These are phyloP conservation scores for Stenotaenia linearis DNA, from an alignment of 2,888 invertebrate species.

Conservation along the genomic window DNA sequence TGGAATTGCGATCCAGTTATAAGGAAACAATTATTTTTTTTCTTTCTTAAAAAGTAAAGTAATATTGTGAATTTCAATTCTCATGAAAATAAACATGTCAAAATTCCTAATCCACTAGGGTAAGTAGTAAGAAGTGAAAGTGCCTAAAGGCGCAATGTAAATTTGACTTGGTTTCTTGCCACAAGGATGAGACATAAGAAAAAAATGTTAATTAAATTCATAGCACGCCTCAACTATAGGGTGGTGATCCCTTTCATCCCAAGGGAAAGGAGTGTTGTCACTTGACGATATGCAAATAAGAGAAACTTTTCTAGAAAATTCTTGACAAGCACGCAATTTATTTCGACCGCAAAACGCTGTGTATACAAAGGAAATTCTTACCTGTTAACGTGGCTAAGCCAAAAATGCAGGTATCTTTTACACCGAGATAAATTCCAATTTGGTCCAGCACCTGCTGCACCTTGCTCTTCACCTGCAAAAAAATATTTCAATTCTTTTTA, in stretches of 20 bases:
- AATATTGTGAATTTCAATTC: too few relatives aligned
- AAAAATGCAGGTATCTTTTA: constrained; percentile 78
- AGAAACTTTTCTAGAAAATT: not conserved
- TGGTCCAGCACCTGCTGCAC: constrained; percentile 76
- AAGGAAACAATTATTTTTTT: too few relatives aligned
- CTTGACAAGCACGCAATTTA: constrained; percentile 17
- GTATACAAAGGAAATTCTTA: constrained; percentile 44
- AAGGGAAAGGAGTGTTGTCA: constrained; percentile 24
- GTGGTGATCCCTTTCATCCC: constrained; percentile 26
- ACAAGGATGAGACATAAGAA: not conserved
- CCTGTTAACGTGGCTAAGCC: constrained; percentile 77
- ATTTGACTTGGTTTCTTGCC: not conserved
- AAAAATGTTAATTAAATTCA: constrained; percentile 12
- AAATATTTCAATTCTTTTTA: not conserved
- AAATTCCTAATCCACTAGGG: not conserved
- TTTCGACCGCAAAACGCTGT: not conserved
- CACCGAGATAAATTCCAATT: constrained; percentile 73
- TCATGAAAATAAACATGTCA: not conserved
- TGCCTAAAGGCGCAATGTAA: not conserved
- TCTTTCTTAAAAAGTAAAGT: too few relatives aligned
- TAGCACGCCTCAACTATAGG: constrained; percentile 23
- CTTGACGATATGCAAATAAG: constrained; percentile 21
- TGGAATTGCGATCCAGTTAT: too few relatives aligned
- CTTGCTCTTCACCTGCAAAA: constrained; percentile 69
- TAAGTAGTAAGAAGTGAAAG: constrained; percentile 27